Evolutionary conservation across 2,113 vertebrate species (phyloP).

Genomic region (Abramis brama): DNA sequence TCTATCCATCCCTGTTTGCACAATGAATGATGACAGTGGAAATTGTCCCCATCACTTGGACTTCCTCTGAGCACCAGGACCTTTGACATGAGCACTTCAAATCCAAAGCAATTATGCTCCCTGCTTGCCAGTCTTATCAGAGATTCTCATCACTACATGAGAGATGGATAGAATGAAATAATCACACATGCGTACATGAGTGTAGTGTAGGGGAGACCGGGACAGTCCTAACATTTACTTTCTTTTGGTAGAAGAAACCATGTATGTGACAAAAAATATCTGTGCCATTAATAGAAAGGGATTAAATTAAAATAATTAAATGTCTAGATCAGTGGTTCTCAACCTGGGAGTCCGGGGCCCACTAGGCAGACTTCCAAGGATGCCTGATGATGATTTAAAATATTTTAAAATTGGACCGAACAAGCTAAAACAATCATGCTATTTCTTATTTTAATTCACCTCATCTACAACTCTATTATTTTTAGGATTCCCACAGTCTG

Average conservation of each 20-base stretch:
- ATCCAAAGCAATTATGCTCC: constrained; percentile 3
- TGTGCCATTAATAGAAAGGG: too few species aligned
- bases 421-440: too few species aligned
- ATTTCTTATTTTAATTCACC: neutral
- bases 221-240: neutral
- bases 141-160: neutral
- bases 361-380: neutral
- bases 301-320: too few species aligned
- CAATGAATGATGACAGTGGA: constrained; percentile 21
- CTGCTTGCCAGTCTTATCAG: neutral
- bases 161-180: neutral
- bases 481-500: neutral
- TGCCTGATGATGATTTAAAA: neutral
- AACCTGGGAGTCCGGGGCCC: too few species aligned
- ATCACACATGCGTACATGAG: neutral
- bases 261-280: neutral
- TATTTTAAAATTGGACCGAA: too few species aligned
- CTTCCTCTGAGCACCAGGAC: neutral
- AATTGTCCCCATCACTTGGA: constrained; percentile 7
- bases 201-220: neutral
- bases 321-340: too few species aligned
- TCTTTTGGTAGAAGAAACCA: neutral
- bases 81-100: constrained; percentile 15
- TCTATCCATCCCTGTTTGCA: neutral
- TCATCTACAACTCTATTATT: too few species aligned